phyloP scores from a whole-genome alignment of 2,113 vertebrate genomes.

The Lamprologus speciosus region DNA sequence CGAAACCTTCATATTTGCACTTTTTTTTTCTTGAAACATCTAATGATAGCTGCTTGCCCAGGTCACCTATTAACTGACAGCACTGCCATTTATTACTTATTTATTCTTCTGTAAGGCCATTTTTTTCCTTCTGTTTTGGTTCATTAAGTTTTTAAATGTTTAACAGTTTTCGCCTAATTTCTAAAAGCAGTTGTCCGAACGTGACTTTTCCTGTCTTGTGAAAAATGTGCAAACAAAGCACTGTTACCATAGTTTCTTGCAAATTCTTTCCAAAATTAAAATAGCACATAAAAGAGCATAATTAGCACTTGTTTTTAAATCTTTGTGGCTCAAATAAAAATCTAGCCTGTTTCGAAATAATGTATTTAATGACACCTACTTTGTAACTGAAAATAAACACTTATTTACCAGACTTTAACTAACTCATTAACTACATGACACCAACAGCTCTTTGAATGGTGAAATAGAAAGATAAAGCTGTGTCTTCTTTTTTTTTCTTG shows the following conservation, averaged over 20 bases:
- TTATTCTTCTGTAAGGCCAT: not conserved
- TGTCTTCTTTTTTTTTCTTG: not conserved
- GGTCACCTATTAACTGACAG: not conserved
- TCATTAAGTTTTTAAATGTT: not conserved
- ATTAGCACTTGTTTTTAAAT: not conserved
- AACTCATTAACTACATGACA: not conserved
- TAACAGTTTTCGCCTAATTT: not conserved
- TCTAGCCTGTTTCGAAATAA: not conserved
- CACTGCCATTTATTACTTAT: not conserved
- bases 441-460: not conserved
- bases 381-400: not conserved
- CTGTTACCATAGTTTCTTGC: not conserved
- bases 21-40: not conserved
- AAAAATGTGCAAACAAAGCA: not conserved
- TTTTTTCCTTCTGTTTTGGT: not conserved
- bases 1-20: not conserved
- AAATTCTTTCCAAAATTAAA: not conserved
- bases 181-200: not conserved
- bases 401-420: not conserved
- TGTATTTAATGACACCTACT: not conserved
- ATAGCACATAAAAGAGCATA: not conserved
- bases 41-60: not conserved
- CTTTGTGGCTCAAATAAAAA: not conserved
- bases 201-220: not conserved
- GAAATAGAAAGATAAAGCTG: not conserved